These are phyloP conservation scores for Globodera rostochiensis DNA, from an alignment of 1,140 invertebrate genomes.

Conservation along the genomic window DNA sequence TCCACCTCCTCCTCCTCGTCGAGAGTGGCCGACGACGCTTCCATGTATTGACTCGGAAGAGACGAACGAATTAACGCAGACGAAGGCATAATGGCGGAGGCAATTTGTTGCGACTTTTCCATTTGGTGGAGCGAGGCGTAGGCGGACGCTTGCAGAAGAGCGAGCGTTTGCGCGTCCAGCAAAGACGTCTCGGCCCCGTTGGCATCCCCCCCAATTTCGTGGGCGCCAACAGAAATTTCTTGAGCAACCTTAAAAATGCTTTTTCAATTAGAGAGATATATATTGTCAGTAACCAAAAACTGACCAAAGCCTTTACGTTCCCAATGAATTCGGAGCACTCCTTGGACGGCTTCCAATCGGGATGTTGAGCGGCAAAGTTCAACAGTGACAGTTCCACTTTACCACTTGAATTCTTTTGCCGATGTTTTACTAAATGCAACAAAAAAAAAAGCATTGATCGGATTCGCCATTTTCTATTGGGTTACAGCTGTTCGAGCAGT, in stretches of 20 bases:
- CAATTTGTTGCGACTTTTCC: background rate
- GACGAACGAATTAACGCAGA: background rate
- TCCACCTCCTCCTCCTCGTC: background rate
- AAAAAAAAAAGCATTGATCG: background rate
- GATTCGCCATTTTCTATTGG: background rate
- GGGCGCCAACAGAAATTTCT: background rate
- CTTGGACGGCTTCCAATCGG: constrained; percentile 58
- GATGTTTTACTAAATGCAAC: background rate
- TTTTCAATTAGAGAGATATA: background rate
- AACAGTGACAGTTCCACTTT: constrained; percentile 63
- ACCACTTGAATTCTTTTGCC: constrained; percentile 25
- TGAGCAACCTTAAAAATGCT: constrained; percentile 14
- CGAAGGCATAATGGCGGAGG: background rate
- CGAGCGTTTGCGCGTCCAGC: background rate
- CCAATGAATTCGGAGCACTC: constrained; percentile 47
- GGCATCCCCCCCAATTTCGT: background rate
- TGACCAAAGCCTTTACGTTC: constrained; percentile 44
- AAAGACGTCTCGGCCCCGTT: background rate
- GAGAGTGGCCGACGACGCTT: background rate
- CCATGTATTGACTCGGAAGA: background rate
- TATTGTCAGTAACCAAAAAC: background rate
- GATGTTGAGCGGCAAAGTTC: constrained; percentile 59
- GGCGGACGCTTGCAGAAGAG: constrained; percentile 5
- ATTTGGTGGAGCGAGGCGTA: background rate
- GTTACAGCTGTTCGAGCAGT: background rate